Evolutionary conservation across 2,888 invertebrate species (phyloP), one percentile per base, ranked within the genome.

Genomic region (Habroteleia sp.): DNA sequence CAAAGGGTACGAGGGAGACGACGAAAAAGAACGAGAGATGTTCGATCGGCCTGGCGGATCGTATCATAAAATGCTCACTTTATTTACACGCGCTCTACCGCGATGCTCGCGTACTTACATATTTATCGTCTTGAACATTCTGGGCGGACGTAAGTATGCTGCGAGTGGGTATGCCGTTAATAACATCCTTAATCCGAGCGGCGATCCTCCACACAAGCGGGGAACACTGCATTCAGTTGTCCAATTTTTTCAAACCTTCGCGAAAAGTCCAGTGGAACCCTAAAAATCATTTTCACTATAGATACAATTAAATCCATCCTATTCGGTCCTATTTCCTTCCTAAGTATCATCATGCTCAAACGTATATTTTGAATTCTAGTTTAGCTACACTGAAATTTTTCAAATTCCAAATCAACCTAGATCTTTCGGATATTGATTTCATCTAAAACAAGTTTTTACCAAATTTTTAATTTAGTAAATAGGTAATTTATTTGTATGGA

Each of bases 31-130:
- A 58, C 31, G 25, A 23, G 62, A 58, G 74, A 66, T 77, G 78
- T 82, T 79, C 83, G 82, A 85, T 85, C 79, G 74, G 56, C 56
- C 52, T 39, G 46, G 56, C 72, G 76, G 80, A 82, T 85, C 84
- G 85, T 81, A 82, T 83, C 86, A 85, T 88, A 88, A 88, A 88
- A 85, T 84, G 81, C 81, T 83, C 83, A 84, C 84, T 88, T 87
- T 87, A 88, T 87, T 88, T 82, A 84, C 84, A 84, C 84, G 82
- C 80, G 81, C 62, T 74, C 74, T 66, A 71, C 77, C 75, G 85
- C 71, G 68, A 46, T 66, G 60, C 73, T 58, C 72, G 73, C 54
- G 74, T 50, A 66, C 58, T 46, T 58, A 56, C 69, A 62, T 74
- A 86, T 86, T 87, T 86, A 87, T 87, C 84, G 85, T 80, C 82